These are phyloP conservation scores for Orussus abietinus DNA, from an alignment of 1,140 invertebrate species.

Conservation along the genomic window DNA sequence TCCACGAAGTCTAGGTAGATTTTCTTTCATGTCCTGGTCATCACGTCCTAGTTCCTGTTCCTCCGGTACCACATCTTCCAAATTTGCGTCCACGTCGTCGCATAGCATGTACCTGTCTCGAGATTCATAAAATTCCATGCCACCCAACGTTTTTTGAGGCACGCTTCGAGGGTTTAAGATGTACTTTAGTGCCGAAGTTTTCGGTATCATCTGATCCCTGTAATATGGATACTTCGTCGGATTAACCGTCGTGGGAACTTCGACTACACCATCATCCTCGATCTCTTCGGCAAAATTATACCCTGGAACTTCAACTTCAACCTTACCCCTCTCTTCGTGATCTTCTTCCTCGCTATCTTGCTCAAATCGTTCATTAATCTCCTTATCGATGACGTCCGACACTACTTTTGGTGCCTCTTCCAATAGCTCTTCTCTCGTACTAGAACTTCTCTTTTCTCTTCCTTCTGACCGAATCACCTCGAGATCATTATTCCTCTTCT, in stretches of 20 bases:
- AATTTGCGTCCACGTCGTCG: conserved; percentile 41
- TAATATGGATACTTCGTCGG: conserved; percentile 54
- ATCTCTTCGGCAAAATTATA: too few species aligned
- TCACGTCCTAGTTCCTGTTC: conserved; percentile 36
- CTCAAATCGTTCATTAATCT: conserved; percentile 36
- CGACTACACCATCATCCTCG: too few species aligned
- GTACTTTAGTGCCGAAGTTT: conserved; percentile 46
- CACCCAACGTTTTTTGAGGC: conserved; percentile 49
- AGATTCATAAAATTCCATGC: conserved; percentile 57
- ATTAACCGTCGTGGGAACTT: too few species aligned
- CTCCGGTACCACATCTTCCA: conserved; percentile 41
- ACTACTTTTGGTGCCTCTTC: conserved; percentile 27
- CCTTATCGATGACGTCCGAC: conserved; percentile 30
- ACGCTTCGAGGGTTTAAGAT: conserved; percentile 46
- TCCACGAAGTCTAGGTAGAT: conserved; percentile 49
- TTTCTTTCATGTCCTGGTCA: conserved; percentile 30
- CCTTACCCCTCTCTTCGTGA: conserved; percentile 3
- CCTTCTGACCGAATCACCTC: too few species aligned
- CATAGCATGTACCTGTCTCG: conserved; percentile 46
- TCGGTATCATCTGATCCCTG: conserved; percentile 25
- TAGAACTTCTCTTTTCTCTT: too few species aligned
- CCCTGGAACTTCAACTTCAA: too few species aligned
- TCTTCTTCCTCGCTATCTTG: conserved; percentile 19
- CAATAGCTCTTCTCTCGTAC: too few species aligned
- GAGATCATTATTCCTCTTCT: too few species aligned